Base-by-base conservation (phyloP, 2,888 invertebrate genomes). In the Callimorpha dominula region DNA sequence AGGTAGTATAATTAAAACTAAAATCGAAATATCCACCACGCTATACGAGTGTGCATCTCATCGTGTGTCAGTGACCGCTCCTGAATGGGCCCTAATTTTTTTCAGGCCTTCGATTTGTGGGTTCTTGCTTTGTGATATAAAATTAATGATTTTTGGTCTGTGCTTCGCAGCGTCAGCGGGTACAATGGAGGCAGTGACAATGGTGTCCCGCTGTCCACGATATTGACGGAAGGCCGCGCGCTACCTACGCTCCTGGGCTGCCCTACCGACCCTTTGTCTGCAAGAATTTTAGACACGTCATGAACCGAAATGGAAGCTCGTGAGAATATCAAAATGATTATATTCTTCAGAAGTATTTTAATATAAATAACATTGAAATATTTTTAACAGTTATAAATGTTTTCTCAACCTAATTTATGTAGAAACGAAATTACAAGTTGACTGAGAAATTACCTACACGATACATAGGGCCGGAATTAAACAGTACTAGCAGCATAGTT, bases 101-200 rank as follows among this genome's bases (percentile, higher is more conserved):
- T 93, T 88, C 92, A 92, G 90, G 81, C 86, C 87, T 91, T 94
- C 94, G 93, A 94, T 94, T 94, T 94, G 95, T 95, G 95, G 93
- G 95, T 94, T 94, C 95, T 90, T 88, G 93, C 95, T 94, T 95
- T 95, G 95, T 95, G 94, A 91, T 94, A 92, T 89, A 93, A 94
- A 95, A 95, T 95, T 95, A 95, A 95, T 95, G 95, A 95, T 95
- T 95, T 95, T 93, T 93, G 93, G 95, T 93, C 94, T 94, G 93
- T 91, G 92, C 92, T 91, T 88, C 88, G 91, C 89, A 88, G 90
- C 91, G 90, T 90, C 90, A 87, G 90, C 81, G 86, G 84, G 88
- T 81, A 95, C 94, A 95, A 95, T 92, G 88, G 92, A 68, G 68
- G 72, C 86, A 92, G 90, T 92, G 93, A 95, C 95, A 95, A 95